Conservation (phyloP, 2,888 invertebrate genomes). For the Ophion obscuratus region DNA sequence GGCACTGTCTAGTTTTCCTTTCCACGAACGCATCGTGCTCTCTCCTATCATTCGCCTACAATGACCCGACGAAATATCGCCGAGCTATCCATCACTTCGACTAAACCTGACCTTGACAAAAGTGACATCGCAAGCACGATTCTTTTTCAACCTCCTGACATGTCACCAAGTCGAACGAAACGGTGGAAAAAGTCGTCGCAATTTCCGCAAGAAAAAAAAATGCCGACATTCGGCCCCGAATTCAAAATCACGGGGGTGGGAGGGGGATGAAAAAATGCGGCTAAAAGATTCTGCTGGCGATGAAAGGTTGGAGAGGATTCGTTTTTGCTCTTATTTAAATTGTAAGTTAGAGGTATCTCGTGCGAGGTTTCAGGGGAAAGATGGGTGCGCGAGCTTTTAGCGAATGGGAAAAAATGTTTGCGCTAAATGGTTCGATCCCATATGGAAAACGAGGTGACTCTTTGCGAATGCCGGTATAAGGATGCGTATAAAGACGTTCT, state of each 20-base stretch:
- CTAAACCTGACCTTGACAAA: no score
- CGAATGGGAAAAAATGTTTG: constrained; percentile 81
- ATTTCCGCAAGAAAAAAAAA: not conserved
- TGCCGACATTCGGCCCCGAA: not conserved
- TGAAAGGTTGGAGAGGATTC: constrained; percentile 70
- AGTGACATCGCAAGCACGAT: no score
- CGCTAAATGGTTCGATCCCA: constrained; percentile 82
- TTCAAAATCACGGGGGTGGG: constrained; percentile 4
- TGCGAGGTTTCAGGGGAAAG: constrained; percentile 24
- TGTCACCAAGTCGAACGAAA: not conserved
- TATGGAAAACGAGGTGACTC: constrained; percentile 80
- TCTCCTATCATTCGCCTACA: no score
- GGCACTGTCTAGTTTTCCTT: constrained; percentile 16
- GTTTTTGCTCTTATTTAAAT: constrained; percentile 84
- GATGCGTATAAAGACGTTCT: constrained; percentile 80
- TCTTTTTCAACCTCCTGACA: not conserved
- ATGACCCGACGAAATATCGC: no score
- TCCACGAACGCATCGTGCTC: constrained; percentile 1
- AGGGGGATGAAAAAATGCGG: constrained; percentile 19
- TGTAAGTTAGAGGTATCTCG: constrained; percentile 81
- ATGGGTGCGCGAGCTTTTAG: constrained; percentile 75
- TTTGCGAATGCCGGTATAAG: constrained; percentile 74
- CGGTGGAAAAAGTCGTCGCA: not conserved
- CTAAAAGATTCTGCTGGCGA: constrained; percentile 12
- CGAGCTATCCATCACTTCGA: no score